Base-by-base conservation (phyloP, 2,888 invertebrate genomes). In the Sinodicranocentrus sp. region DNA sequence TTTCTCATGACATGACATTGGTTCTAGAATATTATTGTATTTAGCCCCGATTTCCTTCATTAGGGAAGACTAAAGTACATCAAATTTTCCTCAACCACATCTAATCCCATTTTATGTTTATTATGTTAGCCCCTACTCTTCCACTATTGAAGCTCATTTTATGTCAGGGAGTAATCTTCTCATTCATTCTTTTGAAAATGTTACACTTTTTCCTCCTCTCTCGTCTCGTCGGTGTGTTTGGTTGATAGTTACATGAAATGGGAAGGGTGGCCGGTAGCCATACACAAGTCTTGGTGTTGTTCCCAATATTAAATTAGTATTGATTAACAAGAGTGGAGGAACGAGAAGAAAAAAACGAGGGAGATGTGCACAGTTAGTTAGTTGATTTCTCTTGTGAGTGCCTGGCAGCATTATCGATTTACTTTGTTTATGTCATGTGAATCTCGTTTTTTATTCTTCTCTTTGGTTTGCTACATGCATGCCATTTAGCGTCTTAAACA, bases 241-340 rank as follows among this genome's bases (percentile, higher is more conserved):
- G 5, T 39, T 15, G 5, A 10, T 17, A 48, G 48, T 10, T 10
- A 17, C 48, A 48, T 48, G 17, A 48, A 48, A 13, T 48, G 23
- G 57, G 57, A 21, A 57, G 57, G 57, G 23, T 57, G 5, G 19
- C 57, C 57, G 19, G 23, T 21, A n/a, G 57, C 57, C 23, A 57
- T 3, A 15, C 23, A 57, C 33, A 3, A 33, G 2, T 33, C 33
- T 44, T 77, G 59, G 33, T 33, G 39, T 28, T 77, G 57, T 77
- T 77, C 77, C 48, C 57, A 77, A 77, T 77, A 68, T 77, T 68
- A 77, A 77, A 77, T 77, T 77, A 77, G 26, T 23, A 57, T 63
- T 68, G 77, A 77, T 76, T 65, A 65, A 28, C 48, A 28, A 28
- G 6, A 63, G 21, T 25, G 63, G 28, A n/a, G n/a, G 15, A n/a